These are phyloP conservation scores for Malurus elegans DNA, from an alignment of 2,113 vertebrate genomes.

Conservation along the genomic window DNA sequence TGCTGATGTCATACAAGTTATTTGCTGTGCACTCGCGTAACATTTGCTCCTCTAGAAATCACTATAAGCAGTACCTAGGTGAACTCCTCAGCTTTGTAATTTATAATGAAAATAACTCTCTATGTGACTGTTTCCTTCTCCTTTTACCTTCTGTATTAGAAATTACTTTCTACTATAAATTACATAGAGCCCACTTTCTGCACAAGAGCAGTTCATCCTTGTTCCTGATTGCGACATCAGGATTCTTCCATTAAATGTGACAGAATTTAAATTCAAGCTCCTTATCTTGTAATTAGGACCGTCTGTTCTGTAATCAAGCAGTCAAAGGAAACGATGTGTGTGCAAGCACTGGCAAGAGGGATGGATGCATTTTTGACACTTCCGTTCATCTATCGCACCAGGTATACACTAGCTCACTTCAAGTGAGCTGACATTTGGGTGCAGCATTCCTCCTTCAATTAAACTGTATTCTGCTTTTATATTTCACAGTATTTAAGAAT, in stretches of 20 bases:
- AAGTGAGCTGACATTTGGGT: neutral
- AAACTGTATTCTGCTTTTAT: neutral
- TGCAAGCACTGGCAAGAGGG: neutral
- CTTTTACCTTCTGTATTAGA: neutral
- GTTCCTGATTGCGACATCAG: neutral
- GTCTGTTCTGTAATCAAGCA: constrained; percentile 20
- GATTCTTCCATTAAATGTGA: neutral
- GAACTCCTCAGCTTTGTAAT: neutral
- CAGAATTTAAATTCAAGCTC: neutral
- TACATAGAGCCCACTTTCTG: neutral
- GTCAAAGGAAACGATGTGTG: neutral
- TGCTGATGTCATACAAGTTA: neutral
- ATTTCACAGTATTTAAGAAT: neutral
- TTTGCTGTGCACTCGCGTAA: neutral
- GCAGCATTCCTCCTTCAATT: neutral
- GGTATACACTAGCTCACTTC: neutral
- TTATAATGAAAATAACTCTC: neutral
- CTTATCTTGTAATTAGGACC: constrained; percentile 10
- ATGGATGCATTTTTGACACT: neutral
- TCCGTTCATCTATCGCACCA: neutral
- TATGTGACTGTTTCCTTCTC: neutral
- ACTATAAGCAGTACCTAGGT: neutral
- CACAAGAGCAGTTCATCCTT: neutral
- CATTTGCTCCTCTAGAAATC: neutral
- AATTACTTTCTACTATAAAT: neutral